Evolutionary conservation across 2,888 invertebrate species (phyloP).

Genomic region (Drosophila crucigera): DNA sequence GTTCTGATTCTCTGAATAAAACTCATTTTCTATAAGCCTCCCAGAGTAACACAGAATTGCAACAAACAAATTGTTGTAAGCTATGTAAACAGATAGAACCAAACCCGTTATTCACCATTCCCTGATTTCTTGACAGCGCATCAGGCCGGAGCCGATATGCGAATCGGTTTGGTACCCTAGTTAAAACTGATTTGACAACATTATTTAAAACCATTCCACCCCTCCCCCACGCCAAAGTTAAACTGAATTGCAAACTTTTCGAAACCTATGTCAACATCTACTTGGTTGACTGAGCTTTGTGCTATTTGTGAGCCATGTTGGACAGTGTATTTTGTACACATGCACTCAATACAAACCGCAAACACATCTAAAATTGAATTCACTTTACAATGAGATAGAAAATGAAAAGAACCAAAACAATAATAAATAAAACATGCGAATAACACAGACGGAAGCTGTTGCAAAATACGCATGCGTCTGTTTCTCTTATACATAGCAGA

Average conservation of each 20-base stretch:
- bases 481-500: conserved; percentile 44
- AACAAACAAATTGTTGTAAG: background rate
- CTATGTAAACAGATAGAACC: background rate
- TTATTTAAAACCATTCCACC: background rate
- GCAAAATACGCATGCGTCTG: conserved; percentile 54
- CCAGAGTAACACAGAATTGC: background rate
- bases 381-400: conserved; percentile 29
- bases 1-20: background rate
- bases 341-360: conserved; percentile 46
- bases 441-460: conserved; percentile 27
- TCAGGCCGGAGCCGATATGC: background rate
- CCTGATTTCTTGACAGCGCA: background rate
- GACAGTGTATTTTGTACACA: conserved; percentile 22
- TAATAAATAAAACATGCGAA: conserved; percentile 61
- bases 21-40: background rate
- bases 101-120: background rate
- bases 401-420: conserved; percentile 35
- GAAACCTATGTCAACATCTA: conserved; percentile 3
- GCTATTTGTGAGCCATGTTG: conserved; percentile 12
- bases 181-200: background rate
- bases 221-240: background rate
- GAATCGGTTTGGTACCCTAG: background rate
- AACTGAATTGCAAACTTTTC: background rate
- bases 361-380: conserved; percentile 64
- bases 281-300: background rate